Conservation (phyloP, 2,797 vertebrate genomes). For the Poeciliopsis infans region DNA sequence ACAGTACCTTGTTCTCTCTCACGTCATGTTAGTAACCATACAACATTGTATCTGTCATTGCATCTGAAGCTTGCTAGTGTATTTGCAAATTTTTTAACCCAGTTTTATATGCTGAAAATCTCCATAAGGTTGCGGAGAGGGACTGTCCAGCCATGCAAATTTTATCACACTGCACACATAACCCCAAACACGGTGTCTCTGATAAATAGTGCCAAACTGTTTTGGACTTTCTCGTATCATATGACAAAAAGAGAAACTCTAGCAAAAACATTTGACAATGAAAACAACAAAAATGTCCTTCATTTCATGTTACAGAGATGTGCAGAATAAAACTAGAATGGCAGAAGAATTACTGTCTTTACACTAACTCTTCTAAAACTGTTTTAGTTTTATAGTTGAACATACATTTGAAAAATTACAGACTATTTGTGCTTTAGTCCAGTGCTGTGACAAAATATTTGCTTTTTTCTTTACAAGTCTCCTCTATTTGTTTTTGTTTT, state of each 20-base stretch:
- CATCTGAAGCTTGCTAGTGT: not conserved
- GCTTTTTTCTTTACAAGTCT: too few relatives aligned
- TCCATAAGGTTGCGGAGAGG: not conserved
- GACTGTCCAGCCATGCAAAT: not conserved
- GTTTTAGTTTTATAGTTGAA: too few relatives aligned
- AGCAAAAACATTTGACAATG: too few relatives aligned
- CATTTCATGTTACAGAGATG: too few relatives aligned
- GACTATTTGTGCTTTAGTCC: too few relatives aligned
- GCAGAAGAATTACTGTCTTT: too few relatives aligned
- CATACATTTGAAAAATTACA: too few relatives aligned
- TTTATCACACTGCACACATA: not conserved
- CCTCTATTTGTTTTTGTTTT: too few relatives aligned
- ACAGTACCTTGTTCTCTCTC: not conserved
- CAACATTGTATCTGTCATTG: not conserved
- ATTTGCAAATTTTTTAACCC: not conserved
- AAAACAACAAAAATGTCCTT: too few relatives aligned
- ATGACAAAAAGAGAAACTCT: not conserved
- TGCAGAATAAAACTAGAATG: too few relatives aligned
- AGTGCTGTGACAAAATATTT: not conserved
- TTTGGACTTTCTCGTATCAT: not conserved
- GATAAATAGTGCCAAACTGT: not conserved
- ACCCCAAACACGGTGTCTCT: not conserved
- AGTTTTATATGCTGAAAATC: not conserved
- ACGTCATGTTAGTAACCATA: not conserved
- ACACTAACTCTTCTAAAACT: too few relatives aligned